Conservation (phyloP, 2,113 vertebrate genomes). For the Setophaga coronata region DNA sequence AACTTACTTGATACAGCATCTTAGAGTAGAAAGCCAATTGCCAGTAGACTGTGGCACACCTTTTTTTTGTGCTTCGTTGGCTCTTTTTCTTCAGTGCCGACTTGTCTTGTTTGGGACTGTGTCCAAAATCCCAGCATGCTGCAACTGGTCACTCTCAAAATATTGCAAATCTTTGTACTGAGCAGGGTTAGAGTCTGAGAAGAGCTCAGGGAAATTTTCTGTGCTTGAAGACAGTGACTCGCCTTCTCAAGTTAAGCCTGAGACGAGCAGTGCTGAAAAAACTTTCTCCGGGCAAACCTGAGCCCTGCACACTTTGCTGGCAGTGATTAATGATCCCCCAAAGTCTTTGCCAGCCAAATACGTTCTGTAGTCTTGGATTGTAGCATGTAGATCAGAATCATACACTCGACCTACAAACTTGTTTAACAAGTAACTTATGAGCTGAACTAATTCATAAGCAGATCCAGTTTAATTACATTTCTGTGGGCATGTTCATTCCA, state of each 20-base stretch:
- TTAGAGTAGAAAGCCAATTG: background rate
- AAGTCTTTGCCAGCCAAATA: background rate
- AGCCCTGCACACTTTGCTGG: background rate
- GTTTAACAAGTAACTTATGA: background rate
- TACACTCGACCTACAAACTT: background rate
- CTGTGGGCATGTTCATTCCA: background rate
- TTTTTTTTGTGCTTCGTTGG: background rate
- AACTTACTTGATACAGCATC: background rate
- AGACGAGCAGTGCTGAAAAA: background rate
- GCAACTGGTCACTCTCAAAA: background rate
- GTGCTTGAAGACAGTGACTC: background rate
- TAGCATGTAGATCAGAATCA: background rate
- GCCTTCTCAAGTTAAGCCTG: background rate
- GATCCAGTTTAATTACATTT: background rate
- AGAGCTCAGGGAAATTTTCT: background rate
- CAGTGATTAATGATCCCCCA: background rate
- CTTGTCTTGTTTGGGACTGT: background rate
- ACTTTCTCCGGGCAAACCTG: background rate
- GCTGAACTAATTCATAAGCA: background rate
- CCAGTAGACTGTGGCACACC: background rate
- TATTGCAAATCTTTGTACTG: background rate
- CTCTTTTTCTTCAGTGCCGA: background rate
- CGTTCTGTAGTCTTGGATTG: background rate
- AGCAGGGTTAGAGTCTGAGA: background rate
- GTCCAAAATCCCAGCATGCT: background rate